Base-by-base conservation (phyloP, 2,888 invertebrate genomes). In the Geotrupes spiniger region DNA sequence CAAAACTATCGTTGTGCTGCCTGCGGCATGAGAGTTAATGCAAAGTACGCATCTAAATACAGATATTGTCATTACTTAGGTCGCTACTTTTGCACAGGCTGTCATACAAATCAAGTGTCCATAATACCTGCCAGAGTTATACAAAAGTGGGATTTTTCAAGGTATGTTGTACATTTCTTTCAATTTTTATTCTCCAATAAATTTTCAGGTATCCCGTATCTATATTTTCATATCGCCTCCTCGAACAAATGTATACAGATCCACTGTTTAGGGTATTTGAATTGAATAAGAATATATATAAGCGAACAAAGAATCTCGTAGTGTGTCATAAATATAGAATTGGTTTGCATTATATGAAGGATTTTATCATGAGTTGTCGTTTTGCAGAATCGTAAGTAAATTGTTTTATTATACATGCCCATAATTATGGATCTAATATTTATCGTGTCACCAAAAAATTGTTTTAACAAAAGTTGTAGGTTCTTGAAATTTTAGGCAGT, bases 1-100 rank as follows among this genome's bases (percentile, higher is more conserved):
- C 92, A 92, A 70, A 85, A 85, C 62, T 84, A 84, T 63, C 78
- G 86, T 17, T 92, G 92, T 72, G 89, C 91, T 31, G 91, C 91
- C 2, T 92, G 92, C 73, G 89, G 91, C 1, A 85, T 87, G 79
- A 82, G 81, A 63, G 87, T 92, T 4, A 84, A 86, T 1, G 76
- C 76, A 3, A 80, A 83, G 53, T 88, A 87, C 65, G 81, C 85
- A 8, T 82, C 83, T 49, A 79, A 84, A 60, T 89, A 85, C 71
- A 80, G 90, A 10, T 91, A 88, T 64, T 91, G 91, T 68, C 84
- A 87, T 62, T 92, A 92, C 72, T 74, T 89, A 51, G 90, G 91
- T 6, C 82, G 89, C 63, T 89, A 87, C 72, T 89, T 91, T 72
- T 92, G 92, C 65, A 88, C 89, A 8, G 88, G 88, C 36, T 92